phyloP scores from a whole-genome alignment of 1,140 invertebrate species.

The Drosophila erecta region DNA sequence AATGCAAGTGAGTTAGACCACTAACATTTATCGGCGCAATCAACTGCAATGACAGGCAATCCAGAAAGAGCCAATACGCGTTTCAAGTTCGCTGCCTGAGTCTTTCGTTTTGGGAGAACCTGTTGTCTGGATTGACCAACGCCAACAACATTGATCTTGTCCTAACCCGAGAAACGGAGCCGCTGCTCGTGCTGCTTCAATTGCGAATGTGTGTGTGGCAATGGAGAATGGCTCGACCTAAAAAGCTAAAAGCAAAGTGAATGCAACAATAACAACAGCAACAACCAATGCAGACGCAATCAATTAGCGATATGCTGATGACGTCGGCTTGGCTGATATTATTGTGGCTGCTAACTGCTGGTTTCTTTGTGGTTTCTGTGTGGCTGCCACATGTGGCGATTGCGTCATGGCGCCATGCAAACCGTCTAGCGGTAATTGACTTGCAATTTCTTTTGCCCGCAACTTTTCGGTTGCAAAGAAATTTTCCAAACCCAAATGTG shows the following conservation, averaged over 20 bases:
- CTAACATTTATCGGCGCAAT: conserved; percentile 38
- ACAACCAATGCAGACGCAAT: conserved; percentile 60
- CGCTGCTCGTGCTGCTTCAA: conserved; percentile 4
- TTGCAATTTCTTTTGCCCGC: conserved; percentile 79
- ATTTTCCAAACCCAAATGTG: conserved; percentile 61
- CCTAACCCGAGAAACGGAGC: conserved; percentile 48
- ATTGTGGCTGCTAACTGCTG: neutral
- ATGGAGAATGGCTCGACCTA: conserved; percentile 74
- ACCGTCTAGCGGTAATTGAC: conserved; percentile 77
- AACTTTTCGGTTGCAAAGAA: conserved; percentile 75
- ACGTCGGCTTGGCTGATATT: conserved; percentile 27
- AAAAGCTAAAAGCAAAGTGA: conserved; percentile 65
- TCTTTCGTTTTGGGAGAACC: conserved; percentile 76
- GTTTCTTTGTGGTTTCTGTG: conserved; percentile 14
- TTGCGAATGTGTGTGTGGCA: conserved; percentile 32
- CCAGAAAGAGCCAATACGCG: conserved; percentile 28
- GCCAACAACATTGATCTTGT: conserved; percentile 76
- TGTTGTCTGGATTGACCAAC: conserved; percentile 61
- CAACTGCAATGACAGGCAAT: conserved; percentile 56
- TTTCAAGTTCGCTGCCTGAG: conserved; percentile 77
- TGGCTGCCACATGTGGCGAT: conserved; percentile 72
- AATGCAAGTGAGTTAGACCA: conserved; percentile 27
- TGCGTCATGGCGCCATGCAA: conserved; percentile 78
- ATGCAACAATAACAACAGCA: conserved; percentile 54
- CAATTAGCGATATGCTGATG: conserved; percentile 75